A percentile compares a stretch with the other conserved stretches of the same genome.
Conservation (phyloP, 1,140 invertebrate species). For the Bombus confusus region DNA sequence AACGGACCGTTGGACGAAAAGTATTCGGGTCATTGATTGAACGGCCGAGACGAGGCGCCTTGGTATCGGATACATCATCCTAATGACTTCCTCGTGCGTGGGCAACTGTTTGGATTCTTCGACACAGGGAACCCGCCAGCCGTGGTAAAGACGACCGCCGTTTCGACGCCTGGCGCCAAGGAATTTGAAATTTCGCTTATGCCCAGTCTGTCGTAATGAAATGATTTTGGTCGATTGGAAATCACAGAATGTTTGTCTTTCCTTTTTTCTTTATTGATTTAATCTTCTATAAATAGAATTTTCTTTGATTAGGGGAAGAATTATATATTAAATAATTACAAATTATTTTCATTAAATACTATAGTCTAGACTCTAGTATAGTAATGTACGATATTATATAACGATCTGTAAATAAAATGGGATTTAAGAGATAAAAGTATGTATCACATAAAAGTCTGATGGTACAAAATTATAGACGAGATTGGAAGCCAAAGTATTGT, state of each 20-base stretch:
- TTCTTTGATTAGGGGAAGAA: neutral
- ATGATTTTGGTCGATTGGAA: neutral
- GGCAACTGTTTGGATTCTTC: slow-evolving; percentile 52
- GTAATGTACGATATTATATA: too few relatives aligned
- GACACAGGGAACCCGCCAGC: neutral
- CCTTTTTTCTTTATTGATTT: neutral
- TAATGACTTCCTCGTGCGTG: slow-evolving; percentile 68
- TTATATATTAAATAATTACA: too few relatives aligned
- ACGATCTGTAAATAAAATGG: too few relatives aligned
- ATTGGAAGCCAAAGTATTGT: too few relatives aligned
- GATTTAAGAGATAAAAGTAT: too few relatives aligned
- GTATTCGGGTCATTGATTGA: slow-evolving; percentile 55
- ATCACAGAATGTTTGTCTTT: neutral
- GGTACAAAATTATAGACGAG: too few relatives aligned
- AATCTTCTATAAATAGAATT: neutral
- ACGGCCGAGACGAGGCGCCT: slow-evolving; percentile 28
- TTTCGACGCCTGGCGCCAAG: slow-evolving; percentile 17
- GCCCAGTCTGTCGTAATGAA: neutral
- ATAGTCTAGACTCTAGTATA: too few relatives aligned
- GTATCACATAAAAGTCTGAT: too few relatives aligned
- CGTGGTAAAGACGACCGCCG: slow-evolving; percentile 10
- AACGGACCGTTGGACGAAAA: slow-evolving; percentile 40
- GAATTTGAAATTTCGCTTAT: slow-evolving; percentile 1
- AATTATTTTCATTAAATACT: too few relatives aligned
- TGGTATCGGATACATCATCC: slow-evolving; percentile 64